Base-by-base conservation (phyloP, 2,888 invertebrate species). In the Meta bourneti region DNA sequence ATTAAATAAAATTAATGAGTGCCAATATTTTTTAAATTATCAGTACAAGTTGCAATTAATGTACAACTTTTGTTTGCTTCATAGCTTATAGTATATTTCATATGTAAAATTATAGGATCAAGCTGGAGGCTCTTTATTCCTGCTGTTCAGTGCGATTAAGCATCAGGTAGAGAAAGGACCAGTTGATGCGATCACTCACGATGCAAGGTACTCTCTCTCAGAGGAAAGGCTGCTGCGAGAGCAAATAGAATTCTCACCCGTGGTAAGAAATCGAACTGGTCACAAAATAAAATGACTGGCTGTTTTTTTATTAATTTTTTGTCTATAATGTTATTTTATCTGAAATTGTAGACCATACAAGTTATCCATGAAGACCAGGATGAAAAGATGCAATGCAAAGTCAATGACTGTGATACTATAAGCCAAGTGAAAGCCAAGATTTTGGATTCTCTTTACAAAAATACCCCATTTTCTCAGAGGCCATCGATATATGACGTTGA, bases 401-500 rank as follows among this genome's bases (percentile, higher is more conserved):
- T 93, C 8, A 92, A 93, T 79, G 99, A 99, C 95, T 99, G 99
- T 96, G 99, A 99, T 96, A 99, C 99, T 88, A 98, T 99, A 95
- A 98, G 98, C 93, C 99, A 99, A 96, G 98, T 99, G 8, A 99
- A 99, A 95, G 97, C 98, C 52, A 99, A 99, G 96, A 98, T 99
- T 94, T 96, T 99, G 94, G 99, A 99, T 95, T 97, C 98, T 51
- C 96, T 99, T 77, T 99, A 99, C 95, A 98, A 98, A 95, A 99
- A 99, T 95, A 98, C 98, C 79, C 99, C 99, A 48, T 98, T 98
- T 95, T 98, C 99, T 79, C 96, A 98, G 95, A 96, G 99, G 94
- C 99, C 99, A 78, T 97, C 98, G 94, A 97, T 98, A 94, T 97
- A 98, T 94, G 99, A 99, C 95, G 97, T 99, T 81, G 99, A 99